Conservation (phyloP, 2,888 invertebrate species). For the Eretmocerus hayati region DNA sequence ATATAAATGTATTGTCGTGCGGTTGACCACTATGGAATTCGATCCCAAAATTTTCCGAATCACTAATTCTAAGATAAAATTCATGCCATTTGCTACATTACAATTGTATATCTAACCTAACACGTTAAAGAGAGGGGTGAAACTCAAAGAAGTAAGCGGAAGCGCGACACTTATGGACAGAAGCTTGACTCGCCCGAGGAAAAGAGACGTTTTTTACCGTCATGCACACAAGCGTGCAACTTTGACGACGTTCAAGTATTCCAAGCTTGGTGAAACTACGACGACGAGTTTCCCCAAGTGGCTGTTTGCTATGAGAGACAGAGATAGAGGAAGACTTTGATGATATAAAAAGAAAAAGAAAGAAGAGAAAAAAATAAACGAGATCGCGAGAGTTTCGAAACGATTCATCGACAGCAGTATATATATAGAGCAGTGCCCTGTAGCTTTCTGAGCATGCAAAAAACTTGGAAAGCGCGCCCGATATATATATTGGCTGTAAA, state of each 20-base stretch:
- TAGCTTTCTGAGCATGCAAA: constrained; percentile 10
- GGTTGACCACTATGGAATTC: no score
- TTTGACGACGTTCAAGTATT: no score
- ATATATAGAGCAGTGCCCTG: constrained; percentile 3
- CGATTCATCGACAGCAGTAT: constrained; percentile 16
- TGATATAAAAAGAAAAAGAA: neutral
- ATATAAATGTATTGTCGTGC: no score
- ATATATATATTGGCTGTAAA: constrained; percentile 18
- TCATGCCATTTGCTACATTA: no score
- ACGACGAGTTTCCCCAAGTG: constrained; percentile 14
- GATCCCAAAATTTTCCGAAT: no score
- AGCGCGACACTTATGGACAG: no score
- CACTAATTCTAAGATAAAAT: no score
- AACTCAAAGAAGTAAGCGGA: neutral
- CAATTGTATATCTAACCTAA: no score
- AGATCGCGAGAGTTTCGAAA: constrained; percentile 15
- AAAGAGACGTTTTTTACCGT: neutral
- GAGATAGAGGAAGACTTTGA: neutral
- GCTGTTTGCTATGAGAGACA: neutral
- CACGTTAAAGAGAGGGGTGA: no score
- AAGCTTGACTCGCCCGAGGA: no score
- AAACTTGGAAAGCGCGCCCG: constrained; percentile 18
- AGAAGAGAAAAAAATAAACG: constrained; percentile 1
- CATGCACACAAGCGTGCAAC: constrained; percentile 5
- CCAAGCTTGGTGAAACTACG: constrained; percentile 16